Percentiles rank a stretch among this genome's conserved stretches.
phyloP scores from a whole-genome alignment of 2,797 vertebrate species.

The Pagetopsis macropterus region DNA sequence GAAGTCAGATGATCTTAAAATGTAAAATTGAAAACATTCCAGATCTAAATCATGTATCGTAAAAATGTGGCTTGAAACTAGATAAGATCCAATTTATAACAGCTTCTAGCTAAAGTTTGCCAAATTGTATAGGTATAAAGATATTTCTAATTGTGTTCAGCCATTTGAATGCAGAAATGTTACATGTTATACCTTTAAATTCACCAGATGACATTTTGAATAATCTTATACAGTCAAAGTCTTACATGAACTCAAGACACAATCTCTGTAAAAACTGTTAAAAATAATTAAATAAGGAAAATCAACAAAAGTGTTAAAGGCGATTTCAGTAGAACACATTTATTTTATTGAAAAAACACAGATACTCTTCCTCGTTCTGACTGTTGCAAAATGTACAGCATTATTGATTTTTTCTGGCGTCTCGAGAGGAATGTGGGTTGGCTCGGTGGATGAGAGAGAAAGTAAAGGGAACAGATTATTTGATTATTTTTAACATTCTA shows the following conservation, averaged over 20 bases:
- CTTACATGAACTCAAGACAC: too few relatives aligned
- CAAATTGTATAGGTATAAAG: too few relatives aligned
- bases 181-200: background rate
- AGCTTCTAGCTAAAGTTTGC: too few relatives aligned
- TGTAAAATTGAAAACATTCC: too few relatives aligned
- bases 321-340: constrained; percentile 13
- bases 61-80: too few relatives aligned
- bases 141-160: too few relatives aligned
- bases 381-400: constrained; percentile 50
- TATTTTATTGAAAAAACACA: constrained; percentile 48
- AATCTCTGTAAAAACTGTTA: background rate
- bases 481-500: constrained; percentile 21
- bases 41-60: too few relatives aligned
- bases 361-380: constrained; percentile 42
- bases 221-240: background rate
- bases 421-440: constrained; percentile 58
- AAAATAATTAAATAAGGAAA: constrained; percentile 11
- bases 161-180: too few relatives aligned
- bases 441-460: constrained; percentile 34
- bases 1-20: too few relatives aligned
- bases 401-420: constrained; percentile 58
- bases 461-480: constrained; percentile 26
- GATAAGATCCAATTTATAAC: too few relatives aligned
- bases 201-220: background rate
- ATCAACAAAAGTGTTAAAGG: constrained; percentile 1